phyloP scores from a whole-genome alignment of 2,113 vertebrate genomes.

The Nyctibius bracteatus region DNA sequence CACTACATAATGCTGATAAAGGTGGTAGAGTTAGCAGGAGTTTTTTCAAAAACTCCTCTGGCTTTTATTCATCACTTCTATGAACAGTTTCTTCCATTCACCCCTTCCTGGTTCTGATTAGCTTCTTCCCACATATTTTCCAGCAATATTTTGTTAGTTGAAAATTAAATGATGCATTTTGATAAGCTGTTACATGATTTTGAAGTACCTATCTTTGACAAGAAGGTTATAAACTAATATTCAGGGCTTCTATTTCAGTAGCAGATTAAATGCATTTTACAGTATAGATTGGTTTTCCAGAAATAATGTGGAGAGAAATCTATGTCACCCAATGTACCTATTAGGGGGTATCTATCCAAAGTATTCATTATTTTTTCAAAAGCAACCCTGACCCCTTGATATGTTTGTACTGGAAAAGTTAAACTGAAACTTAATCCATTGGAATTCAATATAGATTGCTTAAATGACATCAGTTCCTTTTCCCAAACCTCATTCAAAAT shows the following conservation, averaged over 20 bases:
- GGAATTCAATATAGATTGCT: not conserved
- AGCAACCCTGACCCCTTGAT: not conserved
- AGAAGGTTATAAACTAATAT: not conserved
- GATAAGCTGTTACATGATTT: not conserved
- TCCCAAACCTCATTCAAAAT: not conserved
- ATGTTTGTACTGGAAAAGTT: not conserved
- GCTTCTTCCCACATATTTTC: not conserved
- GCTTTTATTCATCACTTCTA: not conserved
- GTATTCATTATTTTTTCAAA: not conserved
- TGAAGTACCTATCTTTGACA: not conserved
- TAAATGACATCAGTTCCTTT: not conserved
- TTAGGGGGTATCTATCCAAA: not conserved
- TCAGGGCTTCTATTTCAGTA: not conserved
- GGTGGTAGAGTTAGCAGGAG: not conserved
- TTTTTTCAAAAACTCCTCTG: not conserved
- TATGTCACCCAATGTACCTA: not conserved
- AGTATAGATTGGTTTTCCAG: not conserved
- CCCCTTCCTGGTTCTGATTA: not conserved
- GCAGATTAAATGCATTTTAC: not conserved
- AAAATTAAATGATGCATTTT: not conserved
- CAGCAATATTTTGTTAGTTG: not conserved
- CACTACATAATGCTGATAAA: not conserved
- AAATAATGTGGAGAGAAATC: not conserved
- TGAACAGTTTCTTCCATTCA: not conserved
- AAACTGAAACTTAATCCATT: not conserved